Evolutionary conservation across 2,113 vertebrate genomes (phyloP), one percentile per base, ranked within the genome.

Genomic region (Hippoglossus stenolepis): DNA sequence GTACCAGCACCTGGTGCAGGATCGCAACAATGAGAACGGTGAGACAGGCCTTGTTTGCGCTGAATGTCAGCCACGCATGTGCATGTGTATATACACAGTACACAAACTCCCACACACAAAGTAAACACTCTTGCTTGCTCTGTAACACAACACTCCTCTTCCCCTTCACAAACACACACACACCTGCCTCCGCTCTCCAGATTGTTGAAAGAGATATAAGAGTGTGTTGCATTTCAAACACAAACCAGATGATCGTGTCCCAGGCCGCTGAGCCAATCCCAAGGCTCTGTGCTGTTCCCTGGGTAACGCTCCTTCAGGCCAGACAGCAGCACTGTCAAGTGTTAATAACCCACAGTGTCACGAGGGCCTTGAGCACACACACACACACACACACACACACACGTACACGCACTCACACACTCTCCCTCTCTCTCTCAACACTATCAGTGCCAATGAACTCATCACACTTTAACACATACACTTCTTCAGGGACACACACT

Each of bases 1-100:
- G 84, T 99, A 99, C 93, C 98, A 99, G 94, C 98, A 99, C 94
- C 95, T 99, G 95, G 98, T 99, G 87, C 98, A 99, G 94, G 98
- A 99, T 92, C 96, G 98, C 84, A 97, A 99, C 95, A 99, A 99
- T 63, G 98, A 99, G 91, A 99, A 99, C 15, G 97, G 97, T 99
- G 92, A 95, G 93, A 21, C 24, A 1, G 20, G 51, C 35, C 40
- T 11, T 13, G 40, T 43, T 4, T 43, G 12, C 17, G 15, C 47
- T 18, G 47, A 51, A 5, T 17, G 18, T 17, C 47, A 51, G 51
- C 8, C 51, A 21, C 9, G 18, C 51, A n/a, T 61, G 56, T n/a
- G 18, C 51, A n/a, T 61, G 56, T 65, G 61, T 60, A 49, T 14
- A 15, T 23, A 60, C 10, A n/a, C 58, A 67, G 49, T 60, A 18